Base-by-base conservation (phyloP, 2,888 invertebrate genomes). In the Rotaria macrura region DNA sequence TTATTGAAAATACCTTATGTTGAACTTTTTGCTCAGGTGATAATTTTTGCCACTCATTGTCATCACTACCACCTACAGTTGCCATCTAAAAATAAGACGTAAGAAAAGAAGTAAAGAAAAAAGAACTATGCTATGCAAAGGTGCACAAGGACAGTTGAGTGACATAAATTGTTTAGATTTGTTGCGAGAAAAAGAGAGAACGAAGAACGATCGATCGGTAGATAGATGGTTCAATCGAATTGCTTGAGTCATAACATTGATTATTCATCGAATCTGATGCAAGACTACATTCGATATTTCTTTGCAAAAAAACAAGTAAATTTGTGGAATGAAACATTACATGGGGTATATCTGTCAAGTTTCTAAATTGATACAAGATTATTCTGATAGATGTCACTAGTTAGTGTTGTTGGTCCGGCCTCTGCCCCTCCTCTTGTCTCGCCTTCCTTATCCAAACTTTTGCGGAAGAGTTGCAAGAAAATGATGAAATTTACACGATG, bases 11-110 rank as follows among this genome's bases (percentile, higher is more conserved):
- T 89, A 93, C 93, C 92, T 97, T 97, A 91, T 97, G 97, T n/a
- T 94, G 93, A 91, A 95, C 95, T 90, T 95, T 93, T 87, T 97
- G 97, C 88, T 97, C 97, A 84, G 95, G 89, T 23, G 91, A 89
- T 55, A 92, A 88, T 86, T 91, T 91, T 86, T 89, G 87, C 90
- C 91, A 91, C 87, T 92, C 92, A 85, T 88, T 89, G 84, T 91
- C 91, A 25, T 86, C 86, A 65, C 34, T 38, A 20, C 34, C 34
- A 34, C 65, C 65, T 34, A 29, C 29, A n/a, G 79, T 43, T 79
- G 79, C 79, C 79, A 79, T 79, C 79, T 79, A 79, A 14, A 79
- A 65, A 34, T 10, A 40, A 49, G 29, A 29, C 10, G 7, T 65
- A 65, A 9, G 23, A 65, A 4, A 52, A 52, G 0, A 23, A 52